These are phyloP conservation scores for Arion vulgaris DNA, from an alignment of 1,140 invertebrate genomes.

Conservation along the genomic window DNA sequence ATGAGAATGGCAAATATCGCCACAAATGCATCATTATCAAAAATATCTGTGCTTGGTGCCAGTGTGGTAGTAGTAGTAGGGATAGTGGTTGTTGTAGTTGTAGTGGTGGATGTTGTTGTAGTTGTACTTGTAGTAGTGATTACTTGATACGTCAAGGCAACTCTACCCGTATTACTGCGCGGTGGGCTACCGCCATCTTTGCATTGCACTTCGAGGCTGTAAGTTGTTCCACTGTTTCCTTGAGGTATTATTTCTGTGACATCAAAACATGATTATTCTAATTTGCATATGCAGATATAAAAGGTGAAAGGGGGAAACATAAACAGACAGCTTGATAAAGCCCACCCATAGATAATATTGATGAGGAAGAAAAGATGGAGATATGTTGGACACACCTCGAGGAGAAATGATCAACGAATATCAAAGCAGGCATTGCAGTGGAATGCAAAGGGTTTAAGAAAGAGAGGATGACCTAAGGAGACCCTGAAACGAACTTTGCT, in stretches of 20 bases:
- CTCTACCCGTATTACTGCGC: constrained; percentile 28
- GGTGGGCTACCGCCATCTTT: constrained; percentile 41
- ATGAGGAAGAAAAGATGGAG: too few species aligned
- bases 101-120: constrained; percentile 30
- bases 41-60: background rate
- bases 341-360: too few species aligned
- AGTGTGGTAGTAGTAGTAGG: constrained; percentile 11
- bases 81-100: constrained; percentile 19
- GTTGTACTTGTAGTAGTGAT: constrained; percentile 40
- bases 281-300: too few species aligned
- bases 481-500: too few species aligned
- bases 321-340: too few species aligned
- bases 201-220: constrained; percentile 36
- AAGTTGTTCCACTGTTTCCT: constrained; percentile 39
- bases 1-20: constrained; percentile 37
- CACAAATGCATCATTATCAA: constrained; percentile 31
- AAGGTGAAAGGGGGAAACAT: too few species aligned
- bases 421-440: too few species aligned
- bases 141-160: constrained; percentile 41
- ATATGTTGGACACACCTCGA: too few species aligned
- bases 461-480: too few species aligned
- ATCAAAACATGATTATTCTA: background rate
- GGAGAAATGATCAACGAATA: too few species aligned
- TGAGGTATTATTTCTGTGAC: constrained; percentile 37
- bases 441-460: too few species aligned